A percentile compares a stretch with the other conserved stretches of the same genome.
These are phyloP conservation scores for Ictalurus punctatus DNA, from an alignment of 2,113 vertebrate genomes.

Conservation along the genomic window DNA sequence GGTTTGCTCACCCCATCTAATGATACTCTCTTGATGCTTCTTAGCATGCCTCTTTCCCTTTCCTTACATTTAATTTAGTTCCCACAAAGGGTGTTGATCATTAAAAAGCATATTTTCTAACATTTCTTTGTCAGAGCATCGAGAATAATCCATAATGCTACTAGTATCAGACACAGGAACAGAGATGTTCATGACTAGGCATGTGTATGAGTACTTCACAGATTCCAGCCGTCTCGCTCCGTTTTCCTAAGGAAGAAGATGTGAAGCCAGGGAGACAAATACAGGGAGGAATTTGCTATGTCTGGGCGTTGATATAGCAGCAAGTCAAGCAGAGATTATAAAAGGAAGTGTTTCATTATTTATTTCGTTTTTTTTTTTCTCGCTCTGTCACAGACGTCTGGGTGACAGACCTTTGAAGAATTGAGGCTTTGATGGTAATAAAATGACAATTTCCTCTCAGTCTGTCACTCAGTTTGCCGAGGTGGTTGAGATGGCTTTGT, in stretches of 20 bases:
- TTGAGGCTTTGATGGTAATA: constrained; percentile 48
- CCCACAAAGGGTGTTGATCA: not conserved
- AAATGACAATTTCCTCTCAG: constrained; percentile 32
- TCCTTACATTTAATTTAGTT: not conserved
- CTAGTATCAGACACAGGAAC: not conserved
- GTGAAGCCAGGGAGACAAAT: constrained; percentile 28
- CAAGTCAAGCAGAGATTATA: constrained; percentile 46
- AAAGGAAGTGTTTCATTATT: constrained; percentile 52
- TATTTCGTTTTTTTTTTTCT: constrained; percentile 35
- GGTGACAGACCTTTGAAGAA: constrained; percentile 55
- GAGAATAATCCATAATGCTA: constrained; percentile 21
- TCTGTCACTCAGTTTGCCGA: constrained; percentile 19
- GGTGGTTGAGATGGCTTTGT: constrained; percentile 5
- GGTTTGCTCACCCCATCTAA: not conserved
- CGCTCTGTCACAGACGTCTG: constrained; percentile 38
- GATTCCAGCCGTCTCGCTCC: not conserved
- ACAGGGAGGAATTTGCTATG: constrained; percentile 25
- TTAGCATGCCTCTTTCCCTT: not conserved
- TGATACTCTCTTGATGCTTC: not conserved
- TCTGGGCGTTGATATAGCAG: constrained; percentile 27
- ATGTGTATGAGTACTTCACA: not conserved
- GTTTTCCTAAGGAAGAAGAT: constrained; percentile 22
- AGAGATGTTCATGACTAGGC: not conserved
- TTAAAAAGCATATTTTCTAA: not conserved
- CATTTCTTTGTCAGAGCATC: not conserved